Conservation (phyloP, 2,888 invertebrate genomes). For the Rhagonycha fulva region DNA sequence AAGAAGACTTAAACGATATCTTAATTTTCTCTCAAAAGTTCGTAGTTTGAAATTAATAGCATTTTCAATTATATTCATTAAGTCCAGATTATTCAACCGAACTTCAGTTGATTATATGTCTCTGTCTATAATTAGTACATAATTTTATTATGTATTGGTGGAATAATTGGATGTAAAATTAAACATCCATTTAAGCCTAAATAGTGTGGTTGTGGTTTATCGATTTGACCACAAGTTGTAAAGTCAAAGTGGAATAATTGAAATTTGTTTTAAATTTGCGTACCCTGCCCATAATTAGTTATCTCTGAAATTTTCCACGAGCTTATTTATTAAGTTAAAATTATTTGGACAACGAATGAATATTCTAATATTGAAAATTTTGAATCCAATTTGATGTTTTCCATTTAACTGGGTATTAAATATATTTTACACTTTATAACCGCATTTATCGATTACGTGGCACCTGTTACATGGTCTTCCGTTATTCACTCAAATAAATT, state of each 20-base stretch:
- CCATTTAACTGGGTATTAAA: not conserved
- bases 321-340: not conserved
- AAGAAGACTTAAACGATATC: not conserved
- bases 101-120: too few relatives aligned
- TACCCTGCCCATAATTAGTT: not conserved
- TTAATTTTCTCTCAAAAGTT: not conserved
- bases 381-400: not conserved
- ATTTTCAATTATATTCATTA: not conserved
- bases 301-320: not conserved
- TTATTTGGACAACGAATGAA: not conserved
- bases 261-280: not conserved
- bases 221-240: not conserved
- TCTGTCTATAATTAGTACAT: too few relatives aligned
- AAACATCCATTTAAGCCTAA: not conserved
- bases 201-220: slow-evolving; percentile 1
- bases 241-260: not conserved
- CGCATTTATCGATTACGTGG: not conserved
- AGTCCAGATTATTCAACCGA: too few relatives aligned
- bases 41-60: not conserved
- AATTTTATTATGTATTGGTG: not conserved
- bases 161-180: not conserved
- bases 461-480: not conserved
- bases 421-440: not conserved
- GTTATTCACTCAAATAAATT: not conserved
- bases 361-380: not conserved